Percentiles rank a stretch among this genome's conserved stretches.
phyloP scores from a whole-genome alignment of 2,888 invertebrate genomes.

The Plemyria rubiginata region DNA sequence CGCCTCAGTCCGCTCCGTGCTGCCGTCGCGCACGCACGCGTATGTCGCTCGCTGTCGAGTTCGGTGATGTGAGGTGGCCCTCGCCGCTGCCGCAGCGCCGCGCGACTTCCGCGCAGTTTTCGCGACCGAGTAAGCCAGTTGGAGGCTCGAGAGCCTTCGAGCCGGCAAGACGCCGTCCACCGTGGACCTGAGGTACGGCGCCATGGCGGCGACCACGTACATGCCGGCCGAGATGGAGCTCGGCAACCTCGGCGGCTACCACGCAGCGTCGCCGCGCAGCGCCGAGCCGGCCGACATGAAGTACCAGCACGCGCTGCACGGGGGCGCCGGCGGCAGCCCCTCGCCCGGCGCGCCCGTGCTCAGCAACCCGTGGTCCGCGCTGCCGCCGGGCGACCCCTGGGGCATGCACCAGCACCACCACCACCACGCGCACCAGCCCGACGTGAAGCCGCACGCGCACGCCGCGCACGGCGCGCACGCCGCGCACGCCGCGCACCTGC shows the following conservation, averaged over 20 bases:
- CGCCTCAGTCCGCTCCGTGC: conserved; percentile 81
- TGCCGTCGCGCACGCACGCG: conserved; percentile 86
- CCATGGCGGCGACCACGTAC: conserved; percentile 98
- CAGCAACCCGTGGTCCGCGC: conserved; percentile 93
- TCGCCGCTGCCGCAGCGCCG: conserved; percentile 80
- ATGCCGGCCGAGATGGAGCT: conserved; percentile 95
- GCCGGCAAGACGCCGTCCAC: conserved; percentile 87
- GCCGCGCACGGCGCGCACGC: conserved; percentile 85
- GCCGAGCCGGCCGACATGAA: conserved; percentile 98
- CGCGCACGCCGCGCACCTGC: conserved; percentile 84
- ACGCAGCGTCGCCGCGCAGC: conserved; percentile 93
- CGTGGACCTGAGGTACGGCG: conserved; percentile 87
- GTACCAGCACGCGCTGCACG: conserved; percentile 95
- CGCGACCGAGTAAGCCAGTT: conserved; percentile 77
- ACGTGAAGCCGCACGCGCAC: conserved; percentile 90
- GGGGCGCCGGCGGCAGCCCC: conserved; percentile 88
- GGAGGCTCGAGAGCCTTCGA: conserved; percentile 85
- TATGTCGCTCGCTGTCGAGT: conserved; percentile 80
- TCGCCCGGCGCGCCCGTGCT: conserved; percentile 84
- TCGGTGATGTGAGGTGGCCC: conserved; percentile 84
- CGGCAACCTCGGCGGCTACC: conserved; percentile 92
- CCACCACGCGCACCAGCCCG: conserved; percentile 90
- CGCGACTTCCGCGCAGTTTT: conserved; percentile 80
- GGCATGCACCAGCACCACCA: conserved; percentile 90
- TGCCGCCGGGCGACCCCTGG: conserved; percentile 93